Evolutionary conservation across 2,888 invertebrate species (phyloP), one percentile per base, ranked within the genome.

Genomic region (Balanococcus diminutus): DNA sequence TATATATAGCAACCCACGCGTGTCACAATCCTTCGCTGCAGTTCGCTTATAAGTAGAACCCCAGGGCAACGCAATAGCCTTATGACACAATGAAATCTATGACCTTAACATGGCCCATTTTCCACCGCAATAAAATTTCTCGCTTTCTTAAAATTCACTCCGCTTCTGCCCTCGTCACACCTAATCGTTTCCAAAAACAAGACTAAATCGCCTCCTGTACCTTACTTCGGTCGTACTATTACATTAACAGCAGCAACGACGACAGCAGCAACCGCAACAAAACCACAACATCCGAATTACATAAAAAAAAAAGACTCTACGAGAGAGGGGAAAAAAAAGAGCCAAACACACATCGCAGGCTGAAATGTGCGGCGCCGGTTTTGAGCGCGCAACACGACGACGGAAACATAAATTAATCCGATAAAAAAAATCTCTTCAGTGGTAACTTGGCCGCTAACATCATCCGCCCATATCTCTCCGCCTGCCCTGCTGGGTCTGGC

Each of bases 381-480:
- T 28, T n/a, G n/a, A n/a, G 14, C 2, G n/a, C 61, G n/a, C 25
- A 67, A 67, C 22, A 67, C 51, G 51, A 19, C 51, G 51, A 67
- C 61, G 61, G 22, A 28, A 25, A 67, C 28, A 67, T 67, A 67
- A 67, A 67, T 67, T 67, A 67, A 67, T 67, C 61, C 25, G 61
- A 67, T 67, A 28, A 67, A 67, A 67, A 67, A 67, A 67, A 25
- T 67, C 61, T 67, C 61, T 22, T 67, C 28, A 9, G 19, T 19
- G 51, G 51, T 51, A 51, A 19, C 6, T 51, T 51, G 51, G 51
- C 4, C 3, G 51, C 19, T 51, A 51, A 51, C 51, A n/a, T 0
- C 19, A 42, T 42, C 51, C 28, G 61, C 25, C 61, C 19, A 56
- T 19, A 56, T n/a, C 56, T 56, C 22, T 22, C 3, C 5, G n/a